Conservation (phyloP, 1,140 invertebrate species). For the Neodiprion fabricii region DNA sequence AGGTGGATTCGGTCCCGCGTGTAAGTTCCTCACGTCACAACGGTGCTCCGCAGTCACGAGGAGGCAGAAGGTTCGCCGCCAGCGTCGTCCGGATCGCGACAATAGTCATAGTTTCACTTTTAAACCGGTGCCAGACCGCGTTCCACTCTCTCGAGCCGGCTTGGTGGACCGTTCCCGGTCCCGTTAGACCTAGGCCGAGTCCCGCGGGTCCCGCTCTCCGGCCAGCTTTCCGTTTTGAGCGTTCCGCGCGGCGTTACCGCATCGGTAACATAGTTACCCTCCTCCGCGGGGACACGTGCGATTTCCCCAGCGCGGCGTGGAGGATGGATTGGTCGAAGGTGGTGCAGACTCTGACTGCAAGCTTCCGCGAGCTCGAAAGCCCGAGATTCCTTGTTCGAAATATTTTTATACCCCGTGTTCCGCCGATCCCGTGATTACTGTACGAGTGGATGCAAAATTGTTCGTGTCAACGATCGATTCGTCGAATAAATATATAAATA, state of each 20-base stretch:
- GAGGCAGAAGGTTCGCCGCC: conserved; percentile 31
- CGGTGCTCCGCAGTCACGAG: conserved; percentile 14
- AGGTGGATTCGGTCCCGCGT: conserved; percentile 1
- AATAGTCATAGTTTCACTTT: conserved; percentile 57
- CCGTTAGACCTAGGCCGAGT: conserved; percentile 36
- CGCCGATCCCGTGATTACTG: background rate
- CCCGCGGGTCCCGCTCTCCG: conserved; percentile 50
- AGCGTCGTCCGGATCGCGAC: conserved; percentile 28
- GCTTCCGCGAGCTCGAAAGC: conserved; percentile 53
- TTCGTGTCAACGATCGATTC: background rate
- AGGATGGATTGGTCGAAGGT: conserved; percentile 33
- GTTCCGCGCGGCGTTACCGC: conserved; percentile 27
- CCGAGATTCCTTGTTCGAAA: conserved; percentile 24
- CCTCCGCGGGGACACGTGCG: background rate
- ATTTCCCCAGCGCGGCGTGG: background rate
- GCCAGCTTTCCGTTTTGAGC: background rate
- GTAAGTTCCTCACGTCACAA: conserved; percentile 2
- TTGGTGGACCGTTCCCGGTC: conserved; percentile 44
- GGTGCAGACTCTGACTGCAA: conserved; percentile 39
- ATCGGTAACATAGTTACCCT: conserved; percentile 49
- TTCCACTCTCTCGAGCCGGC: conserved; percentile 36
- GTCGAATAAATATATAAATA: too few species aligned
- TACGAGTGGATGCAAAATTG: background rate
- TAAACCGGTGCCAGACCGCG: conserved; percentile 49
- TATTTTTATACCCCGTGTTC: background rate